Conservation (phyloP, 1,140 invertebrate genomes). For the Saccostrea glomerata region DNA sequence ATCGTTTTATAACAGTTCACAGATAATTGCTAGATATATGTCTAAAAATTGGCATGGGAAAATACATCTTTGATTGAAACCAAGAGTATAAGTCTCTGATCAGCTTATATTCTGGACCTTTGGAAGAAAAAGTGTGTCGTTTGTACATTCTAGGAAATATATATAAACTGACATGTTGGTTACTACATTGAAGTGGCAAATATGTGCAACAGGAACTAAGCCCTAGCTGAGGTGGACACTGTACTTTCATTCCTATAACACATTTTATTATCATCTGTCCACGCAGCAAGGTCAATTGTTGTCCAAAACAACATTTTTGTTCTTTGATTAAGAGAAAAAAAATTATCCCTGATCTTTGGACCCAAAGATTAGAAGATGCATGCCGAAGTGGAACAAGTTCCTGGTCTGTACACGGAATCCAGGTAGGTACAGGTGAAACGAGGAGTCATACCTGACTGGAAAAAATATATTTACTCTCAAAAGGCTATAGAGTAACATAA, state of each 20-base stretch:
- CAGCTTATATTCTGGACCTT: neutral
- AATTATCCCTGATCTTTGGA: constrained; percentile 1
- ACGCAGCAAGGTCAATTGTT: neutral
- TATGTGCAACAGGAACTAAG: constrained; percentile 13
- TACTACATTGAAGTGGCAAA: constrained; percentile 20
- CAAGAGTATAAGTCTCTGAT: neutral
- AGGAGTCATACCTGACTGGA: neutral
- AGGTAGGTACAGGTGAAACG: neutral
- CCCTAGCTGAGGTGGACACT: neutral
- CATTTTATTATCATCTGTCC: constrained; percentile 2
- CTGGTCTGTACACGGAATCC: constrained; percentile 15
- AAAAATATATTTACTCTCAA: neutral
- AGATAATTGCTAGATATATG: neutral
- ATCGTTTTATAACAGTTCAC: neutral
- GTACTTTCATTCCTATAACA: neutral
- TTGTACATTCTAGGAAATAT: constrained; percentile 9
- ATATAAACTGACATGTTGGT: neutral
- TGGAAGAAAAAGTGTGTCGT: neutral
- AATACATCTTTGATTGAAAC: neutral
- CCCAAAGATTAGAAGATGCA: constrained; percentile 15
- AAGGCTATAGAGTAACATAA: neutral
- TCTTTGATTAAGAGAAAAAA: neutral
- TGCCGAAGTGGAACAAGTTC: neutral
- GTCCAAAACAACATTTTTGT: neutral
- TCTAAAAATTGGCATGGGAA: neutral